Percentiles rank a stretch among this genome's conserved stretches.
These are phyloP conservation scores for Tenrec ecaudatus DNA, from an alignment of 2,113 vertebrate species.

Conservation along the genomic window DNA sequence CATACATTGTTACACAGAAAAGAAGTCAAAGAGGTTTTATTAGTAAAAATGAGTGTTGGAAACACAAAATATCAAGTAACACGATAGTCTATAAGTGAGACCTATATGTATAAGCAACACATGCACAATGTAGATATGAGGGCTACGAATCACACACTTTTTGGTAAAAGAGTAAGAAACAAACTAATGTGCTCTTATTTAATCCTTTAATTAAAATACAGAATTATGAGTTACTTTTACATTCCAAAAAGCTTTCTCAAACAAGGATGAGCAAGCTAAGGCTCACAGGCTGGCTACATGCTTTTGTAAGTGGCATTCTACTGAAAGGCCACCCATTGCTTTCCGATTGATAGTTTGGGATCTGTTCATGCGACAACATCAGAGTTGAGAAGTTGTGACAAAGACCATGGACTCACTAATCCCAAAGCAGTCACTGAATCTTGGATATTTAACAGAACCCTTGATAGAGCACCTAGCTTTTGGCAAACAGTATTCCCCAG, in stretches of 20 bases:
- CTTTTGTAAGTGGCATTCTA: background rate
- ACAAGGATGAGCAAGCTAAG: background rate
- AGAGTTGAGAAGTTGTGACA: background rate
- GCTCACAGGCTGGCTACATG: background rate
- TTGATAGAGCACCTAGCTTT: background rate
- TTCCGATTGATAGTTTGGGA: background rate
- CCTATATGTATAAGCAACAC: background rate
- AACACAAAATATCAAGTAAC: background rate
- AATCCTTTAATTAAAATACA: background rate
- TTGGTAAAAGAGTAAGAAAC: background rate
- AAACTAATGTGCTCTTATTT: background rate
- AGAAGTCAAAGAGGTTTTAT: too few species aligned
- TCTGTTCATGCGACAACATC: background rate
- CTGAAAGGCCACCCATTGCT: background rate
- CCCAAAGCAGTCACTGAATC: background rate
- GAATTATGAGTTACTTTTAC: background rate
- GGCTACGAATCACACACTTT: background rate
- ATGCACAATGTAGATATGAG: background rate
- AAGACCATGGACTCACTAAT: background rate
- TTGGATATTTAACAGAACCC: background rate
- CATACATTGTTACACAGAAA: background rate
- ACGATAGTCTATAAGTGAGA: background rate
- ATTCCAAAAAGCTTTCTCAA: background rate
- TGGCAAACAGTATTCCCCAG: background rate
- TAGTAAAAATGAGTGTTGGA: background rate